A percentile compares a stretch with the other conserved stretches of the same genome.
These are phyloP conservation scores for Ianthella basta DNA, from an alignment of 37 sponge, comb jelly and placozoan species.

Conservation along the genomic window DNA sequence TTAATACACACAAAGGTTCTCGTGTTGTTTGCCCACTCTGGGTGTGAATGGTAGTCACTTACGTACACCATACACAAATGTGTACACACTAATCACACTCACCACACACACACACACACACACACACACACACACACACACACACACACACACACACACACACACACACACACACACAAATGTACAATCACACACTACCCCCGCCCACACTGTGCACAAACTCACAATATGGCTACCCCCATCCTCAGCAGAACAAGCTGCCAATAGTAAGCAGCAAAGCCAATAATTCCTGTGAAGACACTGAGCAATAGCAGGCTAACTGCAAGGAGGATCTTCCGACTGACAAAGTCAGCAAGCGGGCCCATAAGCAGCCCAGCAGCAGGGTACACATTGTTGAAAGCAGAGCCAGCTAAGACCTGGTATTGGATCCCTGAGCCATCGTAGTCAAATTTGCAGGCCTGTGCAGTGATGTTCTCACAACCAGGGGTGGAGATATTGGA, in stretches of 20 bases:
- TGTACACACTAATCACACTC: too few relatives aligned
- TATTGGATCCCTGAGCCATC: slow-evolving; percentile 72
- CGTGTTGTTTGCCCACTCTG: too few relatives aligned
- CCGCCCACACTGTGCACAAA: not conserved
- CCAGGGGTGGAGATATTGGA: not conserved
- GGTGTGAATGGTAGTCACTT: too few relatives aligned
- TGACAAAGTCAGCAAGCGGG: slow-evolving; percentile 68
- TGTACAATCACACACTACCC: too few relatives aligned
- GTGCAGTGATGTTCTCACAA: not conserved
- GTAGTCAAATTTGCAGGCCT: slow-evolving; percentile 49
- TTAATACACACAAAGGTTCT: too few relatives aligned
- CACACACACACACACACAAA: not conserved
- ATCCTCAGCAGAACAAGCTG: slow-evolving; percentile 74
- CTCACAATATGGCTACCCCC: slow-evolving; percentile 79
- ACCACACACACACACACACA: too few relatives aligned
- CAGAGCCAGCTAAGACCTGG: slow-evolving; percentile 85
- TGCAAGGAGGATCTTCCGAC: slow-evolving; percentile 61
- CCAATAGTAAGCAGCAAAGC: slow-evolving; percentile 73
- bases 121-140: not conserved
- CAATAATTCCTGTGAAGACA: slow-evolving; percentile 60
- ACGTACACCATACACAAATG: too few relatives aligned
- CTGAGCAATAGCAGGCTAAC: slow-evolving; percentile 72
- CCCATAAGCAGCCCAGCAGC: slow-evolving; percentile 75
- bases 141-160: too few relatives aligned
- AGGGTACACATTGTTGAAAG: slow-evolving; percentile 83